These are phyloP conservation scores for Bombyx mandarina DNA, from an alignment of 1,140 invertebrate genomes.

Conservation along the genomic window DNA sequence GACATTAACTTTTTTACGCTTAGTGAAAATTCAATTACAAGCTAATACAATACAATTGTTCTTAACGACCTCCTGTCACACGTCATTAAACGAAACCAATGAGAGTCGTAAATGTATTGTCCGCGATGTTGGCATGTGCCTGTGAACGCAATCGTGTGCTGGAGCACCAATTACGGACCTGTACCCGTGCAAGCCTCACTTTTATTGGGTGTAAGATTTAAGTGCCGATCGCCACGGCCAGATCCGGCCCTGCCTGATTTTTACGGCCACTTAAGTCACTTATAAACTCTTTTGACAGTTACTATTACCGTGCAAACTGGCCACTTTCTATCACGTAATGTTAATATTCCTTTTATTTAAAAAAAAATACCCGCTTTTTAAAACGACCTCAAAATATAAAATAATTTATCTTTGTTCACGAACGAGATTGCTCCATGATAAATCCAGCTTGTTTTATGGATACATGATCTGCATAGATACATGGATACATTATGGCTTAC, in stretches of 20 bases:
- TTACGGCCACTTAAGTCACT: constrained; percentile 44
- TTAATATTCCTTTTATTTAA: too few species aligned
- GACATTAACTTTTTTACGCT: constrained; percentile 25
- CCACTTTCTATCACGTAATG: constrained; percentile 7
- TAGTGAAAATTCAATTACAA: constrained; percentile 61
- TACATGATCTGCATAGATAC: too few species aligned
- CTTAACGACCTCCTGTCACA: constrained; percentile 48
- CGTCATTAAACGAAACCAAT: constrained; percentile 64
- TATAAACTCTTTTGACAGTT: neutral
- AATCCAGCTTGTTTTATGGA: too few species aligned
- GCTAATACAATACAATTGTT: constrained; percentile 37
- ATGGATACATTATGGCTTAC: too few species aligned
- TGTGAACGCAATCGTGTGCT: constrained; percentile 39
- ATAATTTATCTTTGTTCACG: too few species aligned
- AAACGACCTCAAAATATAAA: too few species aligned
- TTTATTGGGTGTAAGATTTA: constrained; percentile 70
- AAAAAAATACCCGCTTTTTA: too few species aligned
- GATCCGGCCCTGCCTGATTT: constrained; percentile 44
- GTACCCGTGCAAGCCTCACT: constrained; percentile 46
- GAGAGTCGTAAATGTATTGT: constrained; percentile 61
- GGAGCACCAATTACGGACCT: constrained; percentile 58
- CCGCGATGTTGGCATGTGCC: constrained; percentile 33
- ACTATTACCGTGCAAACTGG: constrained; percentile 7
- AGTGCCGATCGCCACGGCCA: constrained; percentile 59
- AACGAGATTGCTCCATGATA: too few species aligned